Evolutionary conservation across 2,797 vertebrate genomes (phyloP).

Genomic region (Spondyliosoma cantharus): DNA sequence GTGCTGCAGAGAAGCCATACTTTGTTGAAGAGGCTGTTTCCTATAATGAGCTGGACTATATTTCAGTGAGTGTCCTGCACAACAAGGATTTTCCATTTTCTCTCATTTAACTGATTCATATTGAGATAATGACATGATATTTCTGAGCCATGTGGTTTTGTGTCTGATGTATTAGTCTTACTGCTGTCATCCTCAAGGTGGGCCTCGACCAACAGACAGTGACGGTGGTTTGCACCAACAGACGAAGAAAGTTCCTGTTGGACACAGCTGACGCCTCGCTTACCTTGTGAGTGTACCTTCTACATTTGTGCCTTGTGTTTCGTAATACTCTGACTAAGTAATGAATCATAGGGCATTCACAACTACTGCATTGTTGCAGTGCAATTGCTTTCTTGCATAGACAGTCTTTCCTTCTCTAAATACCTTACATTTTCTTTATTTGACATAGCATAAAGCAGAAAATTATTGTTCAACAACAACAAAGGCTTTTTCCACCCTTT

Average conservation of each 20-base stretch:
- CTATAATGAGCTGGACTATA: slow-evolving; percentile 96
- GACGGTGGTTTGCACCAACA: slow-evolving; percentile 93
- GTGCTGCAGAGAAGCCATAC: slow-evolving; percentile 97
- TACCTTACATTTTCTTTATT: too few species aligned
- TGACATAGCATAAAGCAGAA: too few species aligned
- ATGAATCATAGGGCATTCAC: neutral
- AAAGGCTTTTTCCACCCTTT: too few species aligned
- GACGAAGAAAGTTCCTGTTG: slow-evolving; percentile 94
- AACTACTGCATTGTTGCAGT: too few species aligned
- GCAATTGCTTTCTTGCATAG: too few species aligned
- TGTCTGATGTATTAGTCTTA: neutral
- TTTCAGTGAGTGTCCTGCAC: slow-evolving; percentile 90
- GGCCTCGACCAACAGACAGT: slow-evolving; percentile 94
- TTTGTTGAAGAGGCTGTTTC: slow-evolving; percentile 95
- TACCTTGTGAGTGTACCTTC: slow-evolving; percentile 86
- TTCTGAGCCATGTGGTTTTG: neutral
- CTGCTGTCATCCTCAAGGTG: slow-evolving; percentile 83
- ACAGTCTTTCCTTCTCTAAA: too few species aligned
- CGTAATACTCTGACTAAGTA: neutral
- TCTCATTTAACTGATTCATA: neutral
- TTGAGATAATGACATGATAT: neutral
- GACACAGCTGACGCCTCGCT: slow-evolving; percentile 92
- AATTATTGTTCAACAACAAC: too few species aligned
- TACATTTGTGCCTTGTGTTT: neutral
- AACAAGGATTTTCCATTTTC: neutral